Conservation (phyloP, 1,140 invertebrate species). For the Pristionchus pacificus region DNA sequence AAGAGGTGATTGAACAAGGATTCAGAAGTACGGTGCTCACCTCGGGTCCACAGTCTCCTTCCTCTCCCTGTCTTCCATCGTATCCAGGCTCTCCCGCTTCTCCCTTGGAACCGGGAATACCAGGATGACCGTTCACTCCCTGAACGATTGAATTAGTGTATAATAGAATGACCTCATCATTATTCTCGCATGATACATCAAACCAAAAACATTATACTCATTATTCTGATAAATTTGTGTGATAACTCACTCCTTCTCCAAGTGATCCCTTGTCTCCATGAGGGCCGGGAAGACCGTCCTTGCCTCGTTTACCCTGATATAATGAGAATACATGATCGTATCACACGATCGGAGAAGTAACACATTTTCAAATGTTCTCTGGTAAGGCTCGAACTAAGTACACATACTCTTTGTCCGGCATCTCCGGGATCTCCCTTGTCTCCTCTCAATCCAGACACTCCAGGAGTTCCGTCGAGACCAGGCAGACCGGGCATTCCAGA, state of each 20-base stretch:
- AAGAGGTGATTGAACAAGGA: too few relatives aligned
- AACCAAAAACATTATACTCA: too few relatives aligned
- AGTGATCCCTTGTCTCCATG: slow-evolving; percentile 34
- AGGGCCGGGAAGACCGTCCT: slow-evolving; percentile 43
- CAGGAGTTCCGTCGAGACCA: slow-evolving; percentile 50
- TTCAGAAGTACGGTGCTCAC: too few relatives aligned
- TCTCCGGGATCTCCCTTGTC: slow-evolving; percentile 55
- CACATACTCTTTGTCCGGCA: slow-evolving; percentile 41
- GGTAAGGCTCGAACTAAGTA: not conserved
- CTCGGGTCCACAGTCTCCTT: slow-evolving; percentile 53
- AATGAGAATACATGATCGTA: not conserved
- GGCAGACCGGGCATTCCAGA: slow-evolving; percentile 43
- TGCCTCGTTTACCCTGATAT: slow-evolving; percentile 48
- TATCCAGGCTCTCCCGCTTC: slow-evolving; percentile 49
- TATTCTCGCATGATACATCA: too few relatives aligned
- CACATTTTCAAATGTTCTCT: not conserved
- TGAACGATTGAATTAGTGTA: too few relatives aligned
- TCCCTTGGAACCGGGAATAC: slow-evolving; percentile 45
- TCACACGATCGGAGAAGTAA: too few relatives aligned
- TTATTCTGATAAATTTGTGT: not conserved
- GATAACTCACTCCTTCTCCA: slow-evolving; percentile 9
- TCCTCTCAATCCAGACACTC: slow-evolving; percentile 51
- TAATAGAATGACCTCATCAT: too few relatives aligned
- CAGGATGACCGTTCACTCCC: slow-evolving; percentile 38
- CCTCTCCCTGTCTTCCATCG: slow-evolving; percentile 46